Base-by-base conservation (phyloP, 2,113 vertebrate genomes). In the Jacana jacana region DNA sequence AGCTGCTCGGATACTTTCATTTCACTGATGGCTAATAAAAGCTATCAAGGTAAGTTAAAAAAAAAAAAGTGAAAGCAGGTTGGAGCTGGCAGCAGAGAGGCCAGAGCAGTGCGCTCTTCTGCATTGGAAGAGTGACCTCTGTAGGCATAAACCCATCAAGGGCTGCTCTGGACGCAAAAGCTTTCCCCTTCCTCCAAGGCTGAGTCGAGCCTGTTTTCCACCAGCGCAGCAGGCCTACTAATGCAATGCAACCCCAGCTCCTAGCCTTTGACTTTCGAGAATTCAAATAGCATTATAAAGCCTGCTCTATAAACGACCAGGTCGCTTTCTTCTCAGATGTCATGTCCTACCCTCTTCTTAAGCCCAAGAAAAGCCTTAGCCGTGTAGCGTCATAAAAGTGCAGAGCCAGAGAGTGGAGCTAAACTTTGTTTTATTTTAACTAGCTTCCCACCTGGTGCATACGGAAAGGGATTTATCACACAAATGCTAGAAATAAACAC, bases 121-220 rank as follows among this genome's bases (percentile, higher is more conserved):
- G 96, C 92, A 97, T 97, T 97, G 97, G 96, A 97, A 98, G 97
- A 97, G 98, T 98, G 98, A 98, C 98, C 98, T 98, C 98, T 98
- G 98, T 96, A 98, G 98, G 98, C 96, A 92, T 9, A 76, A 90
- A 77, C 51, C 11, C 77, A 58, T 65, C 92, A 90, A 90, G 86
- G 89, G 77, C 91, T 35, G 46, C n/a, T n/a, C n/a, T n/a, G 13
- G 68, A 49, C 81, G 81, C 65, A 57, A 18, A 33, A 65, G 69
- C 76, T 64, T 64, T 65, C 48, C 69, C 61, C 49, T 55, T 31
- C 69, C 55, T 86, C 60, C 63, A 30, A 31, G 44, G 48, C 80
- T n/a, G 81, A 64, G 72, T 82, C 52, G 10, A 81, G 88, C 55
- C 69, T 17, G 66, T 55, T 11, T 46, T 58, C 89, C 80, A 40